A percentile compares a stretch with the other conserved stretches of the same genome.
Evolutionary conservation across 2,797 vertebrate genomes (phyloP).

Genomic region (Periparus ater): DNA sequence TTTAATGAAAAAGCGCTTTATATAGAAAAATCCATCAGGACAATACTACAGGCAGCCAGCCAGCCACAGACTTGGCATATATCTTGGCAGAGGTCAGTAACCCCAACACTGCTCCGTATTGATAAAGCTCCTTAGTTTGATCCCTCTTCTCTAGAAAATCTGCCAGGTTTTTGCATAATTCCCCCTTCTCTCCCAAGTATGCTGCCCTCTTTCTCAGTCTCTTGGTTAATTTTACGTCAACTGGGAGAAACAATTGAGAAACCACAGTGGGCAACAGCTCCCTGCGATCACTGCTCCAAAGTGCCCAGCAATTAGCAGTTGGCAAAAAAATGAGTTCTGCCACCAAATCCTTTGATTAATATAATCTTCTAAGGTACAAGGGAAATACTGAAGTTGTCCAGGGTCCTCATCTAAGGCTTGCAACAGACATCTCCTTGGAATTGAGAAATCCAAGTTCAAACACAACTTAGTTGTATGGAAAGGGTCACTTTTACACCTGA

Average conservation of each 20-base stretch:
- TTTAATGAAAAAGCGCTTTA: slow-evolving; percentile 42
- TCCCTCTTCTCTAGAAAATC: slow-evolving; percentile 47
- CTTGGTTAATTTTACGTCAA: slow-evolving; percentile 40
- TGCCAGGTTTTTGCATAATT: slow-evolving; percentile 66
- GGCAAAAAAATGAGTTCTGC: neutral
- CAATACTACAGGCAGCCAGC: neutral
- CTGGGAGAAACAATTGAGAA: slow-evolving; percentile 35
- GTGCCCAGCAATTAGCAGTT: neutral
- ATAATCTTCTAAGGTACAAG: neutral
- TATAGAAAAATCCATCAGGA: slow-evolving; percentile 45
- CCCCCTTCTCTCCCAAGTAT: slow-evolving; percentile 11
- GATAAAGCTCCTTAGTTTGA: slow-evolving; percentile 68
- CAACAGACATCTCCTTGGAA: neutral
- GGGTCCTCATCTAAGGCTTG: neutral
- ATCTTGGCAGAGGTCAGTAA: slow-evolving; percentile 44
- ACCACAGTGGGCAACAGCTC: neutral
- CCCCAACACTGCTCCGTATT: slow-evolving; percentile 50
- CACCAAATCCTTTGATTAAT: slow-evolving; percentile 9
- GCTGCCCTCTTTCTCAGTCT: slow-evolving; percentile 21
- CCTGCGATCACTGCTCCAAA: neutral
- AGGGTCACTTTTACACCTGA: neutral
- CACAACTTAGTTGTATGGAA: neutral
- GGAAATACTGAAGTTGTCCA: neutral
- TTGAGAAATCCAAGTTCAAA: neutral
- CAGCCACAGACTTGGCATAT: slow-evolving; percentile 18